These are phyloP conservation scores for Nothoprocta perdicaria DNA, from an alignment of 2,113 vertebrate species.

Conservation along the genomic window DNA sequence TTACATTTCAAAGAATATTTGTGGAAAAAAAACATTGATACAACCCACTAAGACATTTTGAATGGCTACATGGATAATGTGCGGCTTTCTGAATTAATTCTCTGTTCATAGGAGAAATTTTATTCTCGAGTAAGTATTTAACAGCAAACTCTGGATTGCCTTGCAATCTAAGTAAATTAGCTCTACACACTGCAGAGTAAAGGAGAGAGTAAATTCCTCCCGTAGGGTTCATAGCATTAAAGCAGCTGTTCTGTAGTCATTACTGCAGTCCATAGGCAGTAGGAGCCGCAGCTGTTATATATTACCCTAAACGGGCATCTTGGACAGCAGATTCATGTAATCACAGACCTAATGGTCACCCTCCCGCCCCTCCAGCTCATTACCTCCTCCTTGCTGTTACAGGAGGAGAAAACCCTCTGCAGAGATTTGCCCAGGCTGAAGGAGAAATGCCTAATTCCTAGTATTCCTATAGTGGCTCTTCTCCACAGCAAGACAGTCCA, in stretches of 20 bases:
- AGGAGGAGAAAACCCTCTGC: neutral
- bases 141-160: neutral
- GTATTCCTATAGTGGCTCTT: neutral
- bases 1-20: conserved; percentile 3
- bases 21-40: neutral
- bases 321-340: neutral
- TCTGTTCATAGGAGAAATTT: neutral
- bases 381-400: neutral
- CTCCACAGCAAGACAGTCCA: neutral
- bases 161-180: conserved; percentile 22
- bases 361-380: neutral
- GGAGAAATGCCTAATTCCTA: neutral
- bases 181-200: neutral
- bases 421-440: neutral
- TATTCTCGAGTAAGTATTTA: neutral
- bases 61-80: neutral
- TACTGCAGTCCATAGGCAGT: neutral
- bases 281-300: neutral
- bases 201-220: conserved; percentile 18
- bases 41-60: neutral
- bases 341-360: neutral
- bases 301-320: neutral
- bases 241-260: conserved; percentile 19
- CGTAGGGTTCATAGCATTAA: neutral
- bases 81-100: neutral